Base-by-base conservation (phyloP, 1,140 invertebrate genomes). In the Batillaria attramentaria region DNA sequence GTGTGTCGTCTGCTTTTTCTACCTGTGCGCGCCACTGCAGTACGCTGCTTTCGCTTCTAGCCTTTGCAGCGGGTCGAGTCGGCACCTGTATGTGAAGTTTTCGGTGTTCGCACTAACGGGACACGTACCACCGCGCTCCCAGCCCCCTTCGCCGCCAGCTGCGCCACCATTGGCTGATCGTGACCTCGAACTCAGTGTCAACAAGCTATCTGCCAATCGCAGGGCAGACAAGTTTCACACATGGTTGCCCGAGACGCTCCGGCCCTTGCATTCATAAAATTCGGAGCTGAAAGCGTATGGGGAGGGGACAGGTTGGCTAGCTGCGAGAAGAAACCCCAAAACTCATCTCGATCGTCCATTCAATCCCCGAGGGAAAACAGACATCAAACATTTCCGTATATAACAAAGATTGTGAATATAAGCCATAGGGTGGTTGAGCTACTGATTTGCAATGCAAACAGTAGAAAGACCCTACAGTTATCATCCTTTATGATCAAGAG, bases 181-280 rank as follows among this genome's bases (percentile, higher is more conserved):
- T 65, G 73, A 57, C 73, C 73, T 60, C 73, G 54, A 75, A 62
- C 57, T 57, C 28, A 42, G 42, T 60, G 73, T 75, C 73, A 75
- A 75, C 73, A 75, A 75, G 20, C 37, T 62, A 42, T 65, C 54
- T 41, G 37, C 73, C 73, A 75, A 75, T 75, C 20, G 41, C 39
- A 50, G 57, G 18, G 37, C 33, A 39, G 57, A 28, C 41, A 62
- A 39, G 57, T 42, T 75, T 75, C 73, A 75, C 73, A 75, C 73
- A 75, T 75, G 73, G 39, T 41, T 75, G 73, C 24, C 73, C 73
- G 39, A n/a, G 5, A 42, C 39, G 54, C 54, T 50, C 37, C 57
- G 28, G 39, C 39, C 39, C 20, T 75, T 62, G 73, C 73, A 75
- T 75, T 75, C 73, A 75, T 75, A 75, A 75, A 75, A 70, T 20